Evolutionary conservation across 1,140 invertebrate genomes (phyloP), one percentile per base, ranked within the genome.

Genomic region (Episyrphus balteatus): DNA sequence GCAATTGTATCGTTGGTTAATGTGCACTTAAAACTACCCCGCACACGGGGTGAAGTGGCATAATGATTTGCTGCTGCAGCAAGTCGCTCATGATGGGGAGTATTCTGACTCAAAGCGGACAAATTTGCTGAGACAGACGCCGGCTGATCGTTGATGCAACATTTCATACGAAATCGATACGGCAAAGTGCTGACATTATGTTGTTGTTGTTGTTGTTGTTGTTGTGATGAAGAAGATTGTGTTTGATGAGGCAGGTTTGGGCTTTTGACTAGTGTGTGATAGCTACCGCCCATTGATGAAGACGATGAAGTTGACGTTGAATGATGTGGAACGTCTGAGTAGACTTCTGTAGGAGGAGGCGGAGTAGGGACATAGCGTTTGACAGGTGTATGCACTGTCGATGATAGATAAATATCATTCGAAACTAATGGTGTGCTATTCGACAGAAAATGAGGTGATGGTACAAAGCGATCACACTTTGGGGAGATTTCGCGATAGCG

Each of bases 351-450:
- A n/a, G 59, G 53, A n/a, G 62, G 55, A 2, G 65, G 65, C n/a
- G 65, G 66, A 3, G 64, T 67, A 6, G 66, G 66, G 13, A 68
- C 56, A 46, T 68, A 68, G 0, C 66, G 55, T 49, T 68, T 68
- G 0, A 68, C 65, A 5, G 66, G 66, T 18, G 66, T 68, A 41
- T 68, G 66, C 11, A 65, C 65, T 11, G 62, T 56, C 12, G 66
- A 61, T 1, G 61, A 55, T 34, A 68, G 48, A 47, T 66, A 68
- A 11, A 55, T 52, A 37, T 57, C 62, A 58, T 34, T 51, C 14
- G 51, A 61, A 48, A 10, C 53, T 41, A 37, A 33, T 30, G 37
- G 54, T 26, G 33, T 49, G 21, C 39, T 48, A n/a, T 37, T 47
- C 11, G 44, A 36, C 12, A 51, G 17, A 36, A 43, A 43, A 50